Percentiles rank a stretch among this genome's conserved stretches.
These are phyloP conservation scores for Nannoperca obscura DNA, from an alignment of 2,797 vertebrate genomes.

Conservation along the genomic window DNA sequence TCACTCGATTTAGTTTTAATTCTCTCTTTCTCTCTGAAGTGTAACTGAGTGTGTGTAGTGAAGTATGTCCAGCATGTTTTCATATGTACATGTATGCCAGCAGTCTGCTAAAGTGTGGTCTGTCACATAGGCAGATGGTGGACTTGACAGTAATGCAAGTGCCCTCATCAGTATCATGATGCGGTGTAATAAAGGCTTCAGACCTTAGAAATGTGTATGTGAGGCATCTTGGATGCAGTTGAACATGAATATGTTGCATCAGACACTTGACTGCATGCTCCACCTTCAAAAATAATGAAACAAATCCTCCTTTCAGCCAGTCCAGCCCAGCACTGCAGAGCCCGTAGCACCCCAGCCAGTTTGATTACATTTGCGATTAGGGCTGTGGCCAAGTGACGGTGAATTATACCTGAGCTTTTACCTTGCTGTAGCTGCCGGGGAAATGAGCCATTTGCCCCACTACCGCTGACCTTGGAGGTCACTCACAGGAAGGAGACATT, in stretches of 20 bases:
- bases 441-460: conserved; percentile 67
- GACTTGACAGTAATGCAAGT: conserved; percentile 21
- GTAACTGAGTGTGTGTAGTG: background rate
- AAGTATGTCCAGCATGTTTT: conserved; percentile 13
- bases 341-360: conserved; percentile 55
- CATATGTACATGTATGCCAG: conserved; percentile 35
- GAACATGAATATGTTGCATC: conserved; percentile 6
- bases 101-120: conserved; percentile 46
- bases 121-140: conserved; percentile 10
- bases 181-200: conserved; percentile 5
- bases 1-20: conserved; percentile 9
- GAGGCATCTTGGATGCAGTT: conserved; percentile 1
- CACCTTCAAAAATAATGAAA: conserved; percentile 41
- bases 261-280: conserved; percentile 4
- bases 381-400: conserved; percentile 60
- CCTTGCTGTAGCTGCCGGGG: conserved; percentile 61
- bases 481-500: conserved; percentile 80
- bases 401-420: conserved; percentile 74
- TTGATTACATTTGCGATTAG: conserved; percentile 82
- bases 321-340: conserved; percentile 42
- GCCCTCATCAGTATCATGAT: background rate
- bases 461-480: conserved; percentile 81
- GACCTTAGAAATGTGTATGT: conserved; percentile 6
- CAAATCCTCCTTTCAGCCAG: conserved; percentile 14
- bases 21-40: conserved; percentile 2